Evolutionary conservation across 2,888 invertebrate genomes (phyloP), one percentile per base, ranked within the genome.

Genomic region (Cryptosula pallasiana): DNA sequence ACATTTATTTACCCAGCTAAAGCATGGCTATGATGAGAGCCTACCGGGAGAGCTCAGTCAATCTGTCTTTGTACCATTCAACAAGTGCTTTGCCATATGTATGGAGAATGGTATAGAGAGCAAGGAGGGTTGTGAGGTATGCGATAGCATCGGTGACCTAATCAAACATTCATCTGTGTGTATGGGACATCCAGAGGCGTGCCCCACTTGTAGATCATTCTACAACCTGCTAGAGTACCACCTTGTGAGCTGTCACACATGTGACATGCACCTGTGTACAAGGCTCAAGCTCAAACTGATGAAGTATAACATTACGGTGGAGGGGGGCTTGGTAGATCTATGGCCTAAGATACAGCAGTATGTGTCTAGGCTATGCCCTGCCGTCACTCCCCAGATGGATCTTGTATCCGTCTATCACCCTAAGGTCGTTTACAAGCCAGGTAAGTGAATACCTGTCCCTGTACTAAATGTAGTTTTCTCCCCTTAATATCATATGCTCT

Each of bases 11-110:
- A 13, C 27, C 3, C 63, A 63, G 63, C 63, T 63, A 63, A 63
- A 63, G 32, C 63, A 63, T 63, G 63, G 63, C 63, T 63, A 32
- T 63, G 63, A 63, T 63, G 63, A 63, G 27, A 32, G 9, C 3
- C 32, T 63, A 34, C 63, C 63, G 5, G 32, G 29, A 27, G 63
- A 32, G 45, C 32, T 70, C 9, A 70, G 70, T 16, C 9, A 9
- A n/a, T 54, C 36, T 3, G 70, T 70, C 45, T 70, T 70, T 70
- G 70, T 54, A 2, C 45, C 70, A 23, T 70, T 70, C 55, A 70
- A 70, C 70, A 54, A 70, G 55, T 70, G 70, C 29, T 23, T 70
- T 9, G 25, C 29, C n/a, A 2, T 23, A 2, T 70, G 55, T 70
- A 36, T 70, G 63, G 25, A 63, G 63, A 25, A 63, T 32, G 63